phyloP scores from a whole-genome alignment of 2,113 vertebrate genomes.

The Datnioides undecimradiatus region DNA sequence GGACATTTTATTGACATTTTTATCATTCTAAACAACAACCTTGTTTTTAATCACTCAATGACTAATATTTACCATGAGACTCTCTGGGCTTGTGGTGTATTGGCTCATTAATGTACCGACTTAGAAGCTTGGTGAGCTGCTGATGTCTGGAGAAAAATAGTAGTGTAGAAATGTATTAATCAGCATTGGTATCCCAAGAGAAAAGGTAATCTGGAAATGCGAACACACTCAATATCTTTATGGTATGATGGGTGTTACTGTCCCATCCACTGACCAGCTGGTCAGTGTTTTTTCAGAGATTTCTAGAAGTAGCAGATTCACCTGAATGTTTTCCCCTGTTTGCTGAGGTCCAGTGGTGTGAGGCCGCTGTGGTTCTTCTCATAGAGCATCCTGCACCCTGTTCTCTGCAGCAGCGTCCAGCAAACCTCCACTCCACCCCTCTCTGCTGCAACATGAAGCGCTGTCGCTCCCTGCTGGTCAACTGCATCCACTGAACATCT shows the following conservation, averaged over 20 bases:
- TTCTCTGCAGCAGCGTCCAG: constrained; percentile 83
- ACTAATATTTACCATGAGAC: constrained; percentile 75
- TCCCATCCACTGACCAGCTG: background rate
- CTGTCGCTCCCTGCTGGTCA: constrained; percentile 84
- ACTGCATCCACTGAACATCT: constrained; percentile 80
- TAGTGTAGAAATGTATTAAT: constrained; percentile 52
- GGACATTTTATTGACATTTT: too few relatives aligned
- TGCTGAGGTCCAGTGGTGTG: constrained; percentile 84
- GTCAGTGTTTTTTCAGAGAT: constrained; percentile 13
- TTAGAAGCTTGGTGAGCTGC: constrained; percentile 84
- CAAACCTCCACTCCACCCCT: constrained; percentile 83
- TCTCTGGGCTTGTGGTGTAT: constrained; percentile 79
- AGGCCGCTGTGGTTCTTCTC: constrained; percentile 79
- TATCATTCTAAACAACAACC: background rate
- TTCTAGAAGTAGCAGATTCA: constrained; percentile 51
- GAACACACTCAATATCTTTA: constrained; percentile 9
- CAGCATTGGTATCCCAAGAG: constrained; percentile 54
- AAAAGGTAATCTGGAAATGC: constrained; percentile 26
- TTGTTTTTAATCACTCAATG: background rate
- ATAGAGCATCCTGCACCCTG: constrained; percentile 79
- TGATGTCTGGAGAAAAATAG: constrained; percentile 82
- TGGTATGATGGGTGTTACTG: constrained; percentile 3
- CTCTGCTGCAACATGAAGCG: constrained; percentile 85
- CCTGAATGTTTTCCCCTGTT: constrained; percentile 84
- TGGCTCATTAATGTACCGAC: constrained; percentile 75